Percentiles rank a stretch among this genome's conserved stretches.
Evolutionary conservation across 1,140 invertebrate genomes (phyloP).

Genomic region (Penaeus chinensis): DNA sequence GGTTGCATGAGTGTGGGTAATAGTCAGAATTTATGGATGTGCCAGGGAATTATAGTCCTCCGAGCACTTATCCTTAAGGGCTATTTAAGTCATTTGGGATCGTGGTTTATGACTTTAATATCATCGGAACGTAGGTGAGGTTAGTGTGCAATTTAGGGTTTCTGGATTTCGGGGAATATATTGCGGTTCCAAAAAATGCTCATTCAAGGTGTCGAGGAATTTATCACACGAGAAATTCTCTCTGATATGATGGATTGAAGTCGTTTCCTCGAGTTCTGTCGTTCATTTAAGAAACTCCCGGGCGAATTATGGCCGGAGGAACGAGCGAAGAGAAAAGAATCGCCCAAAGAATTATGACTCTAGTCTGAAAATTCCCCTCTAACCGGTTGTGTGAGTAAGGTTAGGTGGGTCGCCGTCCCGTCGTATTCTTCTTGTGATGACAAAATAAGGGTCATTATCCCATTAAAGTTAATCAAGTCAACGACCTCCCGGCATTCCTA

Average conservation of each 20-base stretch:
- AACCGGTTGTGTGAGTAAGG: slow-evolving; percentile 19
- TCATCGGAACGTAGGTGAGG: slow-evolving; percentile 59
- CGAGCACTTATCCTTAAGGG: not conserved
- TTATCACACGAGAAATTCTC: too few relatives aligned
- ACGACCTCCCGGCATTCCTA: slow-evolving; percentile 55
- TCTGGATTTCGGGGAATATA: slow-evolving; percentile 52
- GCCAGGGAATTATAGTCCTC: slow-evolving; percentile 33
- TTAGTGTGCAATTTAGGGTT: slow-evolving; percentile 56
- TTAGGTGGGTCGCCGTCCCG: slow-evolving; percentile 18
- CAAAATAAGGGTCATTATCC: slow-evolving; percentile 62
- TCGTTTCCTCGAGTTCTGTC: too few relatives aligned
- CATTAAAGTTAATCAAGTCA: slow-evolving; percentile 59
- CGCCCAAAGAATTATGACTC: not conserved
- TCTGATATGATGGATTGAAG: too few relatives aligned
- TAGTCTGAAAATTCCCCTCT: not conserved
- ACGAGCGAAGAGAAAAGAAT: not conserved
- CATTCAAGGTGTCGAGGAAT: not conserved
- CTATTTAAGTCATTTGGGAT: not conserved
- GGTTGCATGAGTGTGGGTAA: slow-evolving; percentile 60
- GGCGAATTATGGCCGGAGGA: not conserved
- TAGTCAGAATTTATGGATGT: slow-evolving; percentile 44
- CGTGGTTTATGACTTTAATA: slow-evolving; percentile 26
- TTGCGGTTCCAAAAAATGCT: not conserved
- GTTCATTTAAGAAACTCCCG: too few relatives aligned
- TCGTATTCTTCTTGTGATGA: slow-evolving; percentile 49